A percentile compares a stretch with the other conserved stretches of the same genome.
Conservation (phyloP, 53 echinoderm and acorn worm genomes). For the Mesocentrotus franciscanus region DNA sequence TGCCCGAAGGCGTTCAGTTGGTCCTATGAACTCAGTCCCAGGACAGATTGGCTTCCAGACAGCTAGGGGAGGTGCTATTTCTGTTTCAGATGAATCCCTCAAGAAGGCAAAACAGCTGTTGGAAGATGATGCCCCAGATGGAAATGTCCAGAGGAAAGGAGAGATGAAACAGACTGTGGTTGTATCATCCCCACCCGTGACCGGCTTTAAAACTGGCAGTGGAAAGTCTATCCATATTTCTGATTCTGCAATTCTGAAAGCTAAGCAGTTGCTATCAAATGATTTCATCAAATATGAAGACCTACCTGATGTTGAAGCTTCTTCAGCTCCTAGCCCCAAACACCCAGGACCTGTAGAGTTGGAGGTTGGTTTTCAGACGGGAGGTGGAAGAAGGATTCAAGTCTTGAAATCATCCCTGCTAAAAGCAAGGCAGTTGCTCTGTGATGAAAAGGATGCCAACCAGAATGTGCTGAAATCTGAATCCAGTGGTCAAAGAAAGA, state of each 20-base stretch:
- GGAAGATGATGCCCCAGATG: background rate
- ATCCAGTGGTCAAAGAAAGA: background rate
- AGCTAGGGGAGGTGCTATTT: conserved; percentile 68
- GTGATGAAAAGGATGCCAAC: conserved; percentile 28
- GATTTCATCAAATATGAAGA: background rate
- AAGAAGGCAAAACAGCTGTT: conserved; percentile 62
- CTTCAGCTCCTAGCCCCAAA: background rate
- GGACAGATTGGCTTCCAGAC: conserved; percentile 69
- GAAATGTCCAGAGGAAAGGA: background rate
- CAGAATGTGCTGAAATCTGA: conserved; percentile 11
- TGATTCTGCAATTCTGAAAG: background rate
- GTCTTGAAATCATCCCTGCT: conserved; percentile 60
- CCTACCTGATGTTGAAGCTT: background rate
- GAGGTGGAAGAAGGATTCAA: conserved; percentile 49
- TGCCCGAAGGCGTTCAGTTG: background rate
- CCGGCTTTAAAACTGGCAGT: conserved; percentile 75
- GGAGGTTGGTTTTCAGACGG: conserved; percentile 59
- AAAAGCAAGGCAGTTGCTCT: conserved; percentile 49
- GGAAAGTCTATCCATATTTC: conserved; percentile 69
- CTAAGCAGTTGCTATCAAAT: conserved; percentile 39
- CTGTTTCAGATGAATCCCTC: conserved; percentile 49
- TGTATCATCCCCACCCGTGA: background rate
- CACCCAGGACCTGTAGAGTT: background rate
- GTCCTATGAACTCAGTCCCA: background rate
- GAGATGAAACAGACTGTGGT: background rate